Evolutionary conservation across 1,140 invertebrate species (phyloP), one percentile per base, ranked within the genome.

Genomic region (Pachyrhynchus sulphureomaculatus): DNA sequence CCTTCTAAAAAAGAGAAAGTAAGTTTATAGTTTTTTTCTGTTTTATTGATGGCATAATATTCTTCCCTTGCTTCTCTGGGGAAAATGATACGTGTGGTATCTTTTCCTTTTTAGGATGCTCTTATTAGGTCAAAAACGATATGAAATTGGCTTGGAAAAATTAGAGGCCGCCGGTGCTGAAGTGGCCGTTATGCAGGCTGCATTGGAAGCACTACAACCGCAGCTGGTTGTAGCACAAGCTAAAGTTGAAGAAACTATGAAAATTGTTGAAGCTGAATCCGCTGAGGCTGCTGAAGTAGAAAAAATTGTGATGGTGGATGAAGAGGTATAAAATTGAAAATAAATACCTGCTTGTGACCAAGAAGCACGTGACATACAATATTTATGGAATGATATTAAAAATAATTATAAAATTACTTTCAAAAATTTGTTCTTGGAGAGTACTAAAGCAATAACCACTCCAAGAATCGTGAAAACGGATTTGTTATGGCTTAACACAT

Each of bases 101-200:
- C n/a, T n/a, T 32, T 37, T 13, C 15, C 12, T 0, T 60, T 47
- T n/a, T 56, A 88, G 86, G 17, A 84, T 87, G 67, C 80, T 90
- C 34, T 65, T 84, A 2, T 76, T 71, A 1, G 79, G 80, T 23
- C 88, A 90, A 74, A 83, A 85, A 67, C 82, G 92, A 59, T 96
- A 96, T 72, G 82, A 92, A 62, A 87, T 88, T 41, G 93, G 94
- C 29, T 79, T 96, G n/a, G 88, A 91, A 65, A 92, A 94, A 75
- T 77, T 97, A 26, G 90, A 91, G 23, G 84, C 86, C 71, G 92
- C 93, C 32, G 87, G 90, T 1, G 83, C 85, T 51, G 88, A 94
- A 75, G 91, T 97, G 4, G 83, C 84, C 6, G 85, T 88, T 10
- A 92, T 98, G 84, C 92, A 98, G 79, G 81, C 87, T 57, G 90